Base-by-base conservation (phyloP, 1,140 invertebrate genomes). In the Drosophila subpulchrella region DNA sequence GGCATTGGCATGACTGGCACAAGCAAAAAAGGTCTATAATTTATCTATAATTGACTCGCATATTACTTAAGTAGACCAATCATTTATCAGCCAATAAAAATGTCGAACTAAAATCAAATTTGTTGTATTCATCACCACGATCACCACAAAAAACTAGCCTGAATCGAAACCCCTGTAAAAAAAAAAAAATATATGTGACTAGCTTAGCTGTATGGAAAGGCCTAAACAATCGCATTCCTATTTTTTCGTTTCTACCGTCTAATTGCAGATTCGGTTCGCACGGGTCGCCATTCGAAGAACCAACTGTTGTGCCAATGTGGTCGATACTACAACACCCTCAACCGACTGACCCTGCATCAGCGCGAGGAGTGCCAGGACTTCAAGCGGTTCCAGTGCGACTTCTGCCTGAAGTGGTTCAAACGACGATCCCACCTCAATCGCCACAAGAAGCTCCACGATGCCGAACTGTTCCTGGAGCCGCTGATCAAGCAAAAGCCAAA, bases 351-450 rank as follows among this genome's bases (percentile, higher is more conserved):
- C 77, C 55, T 80, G 58, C 84, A 89, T 57, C 77, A 89, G 56
- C 81, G 74, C 7, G 81, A 90, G 53, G 85, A 90, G 67, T 90
- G 85, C 48, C 78, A 90, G 78, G 86, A 90, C 47, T 85, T 90
- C 39, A 81, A 83, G 60, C 78, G 86, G 8, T 90, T 90, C 41
- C 85, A 90, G 36, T 90, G 85, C 42, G 82, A 75, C 42, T 70
- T 63, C 42, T 90, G 85, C 53, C 73, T 78, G 7, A 90, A 90
- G 36, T 90, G 86, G 85, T 90, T 90, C 30, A 90, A 90, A 72
- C 75, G 85, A 17, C 80, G 86, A 8, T 86, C 81, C 7, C 85
- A 90, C 41, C 39, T 90, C 32, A 90, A 81, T 51, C 81, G 85
- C 12, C 85, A 90, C 46, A 75, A 77, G 39, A 90, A 90, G 48